Conservation (phyloP, 2,113 vertebrate species). For the Ctenomys sociabilis region DNA sequence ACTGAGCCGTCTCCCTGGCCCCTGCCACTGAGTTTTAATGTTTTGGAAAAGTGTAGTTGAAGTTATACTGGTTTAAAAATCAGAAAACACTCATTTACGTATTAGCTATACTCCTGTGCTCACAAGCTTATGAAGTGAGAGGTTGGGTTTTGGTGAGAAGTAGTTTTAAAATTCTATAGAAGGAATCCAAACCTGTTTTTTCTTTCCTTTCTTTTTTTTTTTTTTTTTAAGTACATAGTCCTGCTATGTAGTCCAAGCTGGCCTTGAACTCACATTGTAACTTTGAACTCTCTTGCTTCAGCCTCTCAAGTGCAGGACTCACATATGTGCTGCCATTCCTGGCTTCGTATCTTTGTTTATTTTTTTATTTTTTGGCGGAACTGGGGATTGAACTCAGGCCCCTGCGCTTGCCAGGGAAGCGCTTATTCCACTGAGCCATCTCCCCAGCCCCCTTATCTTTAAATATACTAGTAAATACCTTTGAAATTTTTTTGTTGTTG, state of each 20-base stretch:
- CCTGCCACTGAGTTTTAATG: too few species aligned
- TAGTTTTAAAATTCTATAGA: not conserved
- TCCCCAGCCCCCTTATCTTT: too few species aligned
- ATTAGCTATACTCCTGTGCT: not conserved
- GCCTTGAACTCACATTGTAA: not conserved
- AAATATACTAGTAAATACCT: not conserved
- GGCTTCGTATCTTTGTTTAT: not conserved
- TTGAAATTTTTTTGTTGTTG: not conserved
- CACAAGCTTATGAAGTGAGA: not conserved
- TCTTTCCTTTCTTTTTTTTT: not conserved
- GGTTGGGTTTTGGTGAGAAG: not conserved
- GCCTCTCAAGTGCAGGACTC: not conserved
- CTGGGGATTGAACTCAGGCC: too few species aligned
- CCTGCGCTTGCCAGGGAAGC: too few species aligned
- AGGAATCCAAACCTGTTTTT: not conserved
- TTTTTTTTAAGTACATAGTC: not conserved
- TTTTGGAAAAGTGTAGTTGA: not conserved
- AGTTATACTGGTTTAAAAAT: not conserved
- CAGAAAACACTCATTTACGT: not conserved
- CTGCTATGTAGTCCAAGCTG: not conserved
- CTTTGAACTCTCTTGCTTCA: not conserved
- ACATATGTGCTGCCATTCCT: not conserved
- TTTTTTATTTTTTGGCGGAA: too few species aligned
- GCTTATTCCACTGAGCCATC: too few species aligned
- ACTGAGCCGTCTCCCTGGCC: too few species aligned